Evolutionary conservation across 2,888 invertebrate species (phyloP).

Genomic region (Synergus laeviventris): DNA sequence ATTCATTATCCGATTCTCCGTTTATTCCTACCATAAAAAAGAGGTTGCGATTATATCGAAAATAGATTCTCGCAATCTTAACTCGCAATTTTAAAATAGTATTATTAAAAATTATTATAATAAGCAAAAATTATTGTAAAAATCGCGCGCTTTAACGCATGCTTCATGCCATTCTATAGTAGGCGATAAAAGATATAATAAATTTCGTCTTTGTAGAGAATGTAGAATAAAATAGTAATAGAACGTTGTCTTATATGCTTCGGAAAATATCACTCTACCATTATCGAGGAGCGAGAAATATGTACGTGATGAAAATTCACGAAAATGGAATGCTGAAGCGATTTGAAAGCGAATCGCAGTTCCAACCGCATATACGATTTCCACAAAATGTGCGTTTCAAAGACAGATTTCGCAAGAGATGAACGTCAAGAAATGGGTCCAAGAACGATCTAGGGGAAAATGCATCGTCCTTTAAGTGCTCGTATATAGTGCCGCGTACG

Average conservation of each 20-base stretch:
- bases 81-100: too few relatives aligned
- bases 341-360: conserved; percentile 6
- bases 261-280: background rate
- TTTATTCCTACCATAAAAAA: too few relatives aligned
- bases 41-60: too few relatives aligned
- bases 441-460: conserved; percentile 57
- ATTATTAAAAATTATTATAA: too few relatives aligned
- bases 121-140: too few relatives aligned
- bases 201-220: background rate
- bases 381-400: conserved; percentile 55
- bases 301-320: conserved; percentile 36
- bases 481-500: conserved; percentile 49
- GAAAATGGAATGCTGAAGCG: conserved; percentile 9
- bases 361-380: conserved; percentile 40
- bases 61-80: too few relatives aligned
- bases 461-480: conserved; percentile 59
- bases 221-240: conserved; percentile 29
- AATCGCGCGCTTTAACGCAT: too few relatives aligned
- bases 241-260: conserved; percentile 3
- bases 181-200: conserved; percentile 14
- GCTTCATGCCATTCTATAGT: too few relatives aligned
- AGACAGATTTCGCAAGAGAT: conserved; percentile 60
- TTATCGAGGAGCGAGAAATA: conserved; percentile 19
- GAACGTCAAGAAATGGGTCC: conserved; percentile 55
- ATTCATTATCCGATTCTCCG: conserved; percentile 6